phyloP scores from a whole-genome alignment of 2,113 vertebrate species.

The Rattus norvegicus region GRCr8 NC_086027.1:105521001-105521500 shows the following conservation, averaged over 20 bases:
- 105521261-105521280: constrained; percentile 55
- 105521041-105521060: too few relatives aligned
- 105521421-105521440: constrained; percentile 44
- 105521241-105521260: constrained; percentile 63
- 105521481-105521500: constrained; percentile 31
- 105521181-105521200: too few relatives aligned
- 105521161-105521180: too few relatives aligned
- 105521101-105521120: too few relatives aligned
- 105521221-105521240: constrained; percentile 44
- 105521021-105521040: constrained; percentile 61
- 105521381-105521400: constrained; percentile 53
- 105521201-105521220: too few relatives aligned
- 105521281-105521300: constrained; percentile 70
- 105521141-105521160: too few relatives aligned
- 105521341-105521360: constrained; percentile 59
- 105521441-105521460: constrained; percentile 51
- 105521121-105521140: too few relatives aligned
- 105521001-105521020: constrained; percentile 59
- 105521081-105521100: too few relatives aligned
- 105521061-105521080: too few relatives aligned
- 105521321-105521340: constrained; percentile 70
- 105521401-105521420: background rate
- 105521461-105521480: constrained; percentile 36
- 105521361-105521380: constrained; percentile 54
- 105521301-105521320: constrained; percentile 55